A percentile compares a stretch with the other conserved stretches of the same genome.
Evolutionary conservation across 2,797 vertebrate species (phyloP).

Genomic region (Notamacropus eugenii): DNA sequence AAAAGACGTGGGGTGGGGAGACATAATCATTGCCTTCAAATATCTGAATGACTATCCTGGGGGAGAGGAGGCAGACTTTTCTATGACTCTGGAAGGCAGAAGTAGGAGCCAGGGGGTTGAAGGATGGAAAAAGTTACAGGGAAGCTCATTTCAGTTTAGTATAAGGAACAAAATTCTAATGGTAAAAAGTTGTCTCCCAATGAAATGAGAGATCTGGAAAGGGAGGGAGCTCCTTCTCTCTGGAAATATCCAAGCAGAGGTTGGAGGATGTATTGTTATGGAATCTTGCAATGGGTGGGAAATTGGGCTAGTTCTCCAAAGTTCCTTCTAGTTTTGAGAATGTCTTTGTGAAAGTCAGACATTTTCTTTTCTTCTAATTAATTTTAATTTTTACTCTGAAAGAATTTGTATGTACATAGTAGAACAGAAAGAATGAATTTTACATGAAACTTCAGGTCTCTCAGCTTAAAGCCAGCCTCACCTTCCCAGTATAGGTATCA

Average conservation of each 20-base stretch:
- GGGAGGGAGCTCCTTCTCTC: neutral
- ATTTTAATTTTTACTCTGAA: neutral
- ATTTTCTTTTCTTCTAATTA: neutral
- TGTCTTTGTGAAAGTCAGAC: neutral
- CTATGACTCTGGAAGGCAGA: neutral
- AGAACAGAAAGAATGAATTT: neutral
- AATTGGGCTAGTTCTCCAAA: neutral
- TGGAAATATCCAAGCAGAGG: neutral
- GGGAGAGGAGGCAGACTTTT: neutral
- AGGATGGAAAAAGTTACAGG: neutral
- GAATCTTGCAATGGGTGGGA: neutral
- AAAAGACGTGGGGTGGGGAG: neutral
- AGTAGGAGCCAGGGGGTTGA: neutral
- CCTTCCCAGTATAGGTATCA: neutral
- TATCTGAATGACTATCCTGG: neutral
- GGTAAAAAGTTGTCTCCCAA: neutral
- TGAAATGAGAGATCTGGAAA: neutral
- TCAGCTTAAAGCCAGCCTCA: neutral
- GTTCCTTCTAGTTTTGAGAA: neutral
- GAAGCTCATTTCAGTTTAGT: neutral
- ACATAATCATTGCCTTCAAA: neutral
- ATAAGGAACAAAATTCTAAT: neutral
- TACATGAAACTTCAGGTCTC: neutral
- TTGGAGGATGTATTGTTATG: neutral
- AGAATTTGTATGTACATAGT: neutral